Base-by-base conservation (phyloP, 2,888 invertebrate genomes). In the Capitulum mitella region DNA sequence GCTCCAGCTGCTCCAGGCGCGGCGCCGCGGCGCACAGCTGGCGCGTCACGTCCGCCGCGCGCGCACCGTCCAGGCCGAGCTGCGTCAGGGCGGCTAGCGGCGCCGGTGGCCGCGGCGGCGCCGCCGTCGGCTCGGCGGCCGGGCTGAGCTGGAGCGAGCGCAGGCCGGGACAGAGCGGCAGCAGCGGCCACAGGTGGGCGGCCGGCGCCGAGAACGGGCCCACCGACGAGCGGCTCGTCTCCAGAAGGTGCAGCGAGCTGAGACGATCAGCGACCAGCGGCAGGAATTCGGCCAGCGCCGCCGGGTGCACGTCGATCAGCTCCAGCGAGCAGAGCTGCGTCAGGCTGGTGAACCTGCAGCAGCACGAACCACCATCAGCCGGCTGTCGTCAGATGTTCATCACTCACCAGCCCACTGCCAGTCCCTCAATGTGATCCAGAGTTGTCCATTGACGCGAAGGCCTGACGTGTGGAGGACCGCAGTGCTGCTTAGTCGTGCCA, bases 291-390 rank as follows among this genome's bases (percentile, higher is more conserved):
- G 10, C 34, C 37, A 70, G 70, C 34, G 70, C 70, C 70, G 70
- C 70, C 34, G 70, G 70, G 37, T 70, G 70, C 26, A 70, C 22
- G 37, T 70, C 37, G 37, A 70, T 70, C 70, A 70, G 70, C 70
- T 70, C 70, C 37, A 70, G 70, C 2, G 70, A 70, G 37, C 37
- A 37, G 6, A 70, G 70, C 19, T 70, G 12, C 51, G 51, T 26
- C 58, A 58, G 58, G 29, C n/a, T 58, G n/a, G 10, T 58, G n/a
- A n/a, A n/a, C n/a, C 58, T n/a, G 29, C 6, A 16, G 5, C 70
- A 64, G 64, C 12, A 34, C 34, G 64, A n/a, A n/a, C n/a, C n/a
- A n/a, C n/a, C n/a, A n/a, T n/a, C n/a, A n/a, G n/a, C n/a, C n/a
- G n/a, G n/a, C n/a, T n/a, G n/a, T n/a, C n/a, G n/a, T n/a, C n/a